Evolutionary conservation across 2,113 vertebrate genomes (phyloP), one percentile per base, ranked within the genome.

Genomic region (Colinus virginianus): DNA sequence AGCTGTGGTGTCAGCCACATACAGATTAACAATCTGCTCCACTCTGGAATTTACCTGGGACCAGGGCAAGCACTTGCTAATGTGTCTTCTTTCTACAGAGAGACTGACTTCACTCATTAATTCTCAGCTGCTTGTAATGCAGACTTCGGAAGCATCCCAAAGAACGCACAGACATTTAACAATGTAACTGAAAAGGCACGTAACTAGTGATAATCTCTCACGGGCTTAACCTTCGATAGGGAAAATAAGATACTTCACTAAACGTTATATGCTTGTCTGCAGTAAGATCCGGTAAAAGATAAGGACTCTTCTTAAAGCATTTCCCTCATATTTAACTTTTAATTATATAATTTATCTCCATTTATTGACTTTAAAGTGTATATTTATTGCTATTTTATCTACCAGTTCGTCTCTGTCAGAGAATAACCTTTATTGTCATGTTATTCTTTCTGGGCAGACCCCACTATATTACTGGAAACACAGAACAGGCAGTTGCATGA

Each of bases 301-400:
- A 87, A 74, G 10, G 9, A 81, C 6, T 62, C 94, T 88, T 40
- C 48, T 89, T 71, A 53, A 79, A 87, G 21, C 22, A 48, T 79
- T 94, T 11, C 30, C 13, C 22, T 74, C 13, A 84, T 90, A 88
- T 96, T 90, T 86, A 82, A 23, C 30, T 90, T 88, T 69, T 75
- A 88, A 94, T 92, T 93, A 62, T 26, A 38, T 21, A 1, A 81
- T 81, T n/a, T 49, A 48, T 90, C 53, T 94, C 90, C 7, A 46
- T 88, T 88, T 74, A 71, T 34, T 14, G 34, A 49, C 8, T 80
- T 87, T 79, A 40, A 43, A 32, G 40, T 49, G 2, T 75, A 45
- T 64, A 45, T 30, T 55, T 26, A 68, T 77, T 42, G 46, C 21
- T 55, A 71, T 70, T 25, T 87, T 56, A 81, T 82, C 63, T 90